phyloP scores from a whole-genome alignment of 2,113 vertebrate species.

The Ctenodactylus gundi region DNA sequence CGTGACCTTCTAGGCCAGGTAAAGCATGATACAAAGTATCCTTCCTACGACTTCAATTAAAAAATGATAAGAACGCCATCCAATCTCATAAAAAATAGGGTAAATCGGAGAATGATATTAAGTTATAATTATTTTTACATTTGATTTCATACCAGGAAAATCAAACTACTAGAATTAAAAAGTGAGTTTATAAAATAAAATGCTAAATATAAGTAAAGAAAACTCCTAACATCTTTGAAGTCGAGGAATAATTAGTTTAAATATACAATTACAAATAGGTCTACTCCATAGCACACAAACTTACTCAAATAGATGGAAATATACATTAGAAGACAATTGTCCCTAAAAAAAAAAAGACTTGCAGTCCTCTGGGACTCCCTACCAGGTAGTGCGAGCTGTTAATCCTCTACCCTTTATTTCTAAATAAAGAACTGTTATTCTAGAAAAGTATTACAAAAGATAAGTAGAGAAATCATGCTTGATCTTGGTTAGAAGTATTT shows the following conservation, averaged over 20 bases:
- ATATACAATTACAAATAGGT: background rate
- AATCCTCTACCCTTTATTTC: no score
- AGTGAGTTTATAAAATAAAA: background rate
- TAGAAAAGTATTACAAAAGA: no score
- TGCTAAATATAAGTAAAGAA: background rate
- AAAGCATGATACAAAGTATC: background rate
- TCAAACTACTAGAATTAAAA: slow-evolving; percentile 19
- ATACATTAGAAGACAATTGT: background rate
- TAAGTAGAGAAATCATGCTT: background rate
- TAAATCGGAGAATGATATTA: background rate
- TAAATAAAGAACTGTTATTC: no score
- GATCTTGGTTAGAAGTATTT: background rate
- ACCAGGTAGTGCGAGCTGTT: no score
- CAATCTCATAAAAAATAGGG: background rate
- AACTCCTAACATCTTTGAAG: background rate
- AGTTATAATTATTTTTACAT: background rate
- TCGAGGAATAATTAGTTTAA: background rate
- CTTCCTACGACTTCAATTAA: background rate
- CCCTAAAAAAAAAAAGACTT: background rate
- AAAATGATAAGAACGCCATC: background rate
- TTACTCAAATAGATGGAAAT: background rate
- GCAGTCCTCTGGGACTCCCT: no score
- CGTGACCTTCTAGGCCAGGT: background rate
- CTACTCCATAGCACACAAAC: background rate
- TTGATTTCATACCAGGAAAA: background rate